These are phyloP conservation scores for Argynnis bischoffii DNA, from an alignment of 2,888 invertebrate genomes.

Conservation along the genomic window DNA sequence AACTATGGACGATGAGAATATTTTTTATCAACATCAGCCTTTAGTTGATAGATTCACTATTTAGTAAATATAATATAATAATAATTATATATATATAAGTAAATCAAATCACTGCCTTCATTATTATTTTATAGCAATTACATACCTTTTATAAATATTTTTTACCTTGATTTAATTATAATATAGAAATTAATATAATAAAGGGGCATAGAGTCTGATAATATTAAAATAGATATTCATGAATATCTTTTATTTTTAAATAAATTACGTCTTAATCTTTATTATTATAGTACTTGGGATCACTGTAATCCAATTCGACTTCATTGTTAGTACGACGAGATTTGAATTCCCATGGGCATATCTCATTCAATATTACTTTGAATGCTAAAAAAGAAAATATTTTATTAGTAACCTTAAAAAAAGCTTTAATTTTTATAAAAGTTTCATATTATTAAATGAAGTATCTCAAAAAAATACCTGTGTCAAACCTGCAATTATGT, in stretches of 20 bases:
- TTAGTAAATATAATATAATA: too few species aligned
- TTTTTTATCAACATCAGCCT: too few species aligned
- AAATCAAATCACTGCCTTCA: too few species aligned
- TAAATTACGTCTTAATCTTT: background rate
- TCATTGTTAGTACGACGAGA: conserved; percentile 40
- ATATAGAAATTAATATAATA: background rate
- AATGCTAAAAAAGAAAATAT: conserved; percentile 43
- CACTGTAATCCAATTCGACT: conserved; percentile 40
- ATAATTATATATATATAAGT: too few species aligned
- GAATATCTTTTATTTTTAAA: background rate
- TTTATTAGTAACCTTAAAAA: too few species aligned
- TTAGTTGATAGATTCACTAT: too few species aligned
- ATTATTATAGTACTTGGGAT: conserved; percentile 46
- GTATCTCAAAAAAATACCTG: conserved; percentile 40
- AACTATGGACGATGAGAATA: too few species aligned
- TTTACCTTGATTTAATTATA: too few species aligned
- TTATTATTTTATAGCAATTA: too few species aligned
- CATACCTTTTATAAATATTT: too few species aligned
- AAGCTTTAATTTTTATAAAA: background rate
- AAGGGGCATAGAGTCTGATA: background rate
- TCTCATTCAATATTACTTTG: conserved; percentile 45
- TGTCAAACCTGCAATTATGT: conserved; percentile 53
- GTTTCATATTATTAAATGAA: background rate
- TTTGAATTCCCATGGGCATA: conserved; percentile 54
- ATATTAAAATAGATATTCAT: background rate